Evolutionary conservation across 2,113 vertebrate genomes (phyloP).

Genomic region (Dasyprocta punctata): DNA sequence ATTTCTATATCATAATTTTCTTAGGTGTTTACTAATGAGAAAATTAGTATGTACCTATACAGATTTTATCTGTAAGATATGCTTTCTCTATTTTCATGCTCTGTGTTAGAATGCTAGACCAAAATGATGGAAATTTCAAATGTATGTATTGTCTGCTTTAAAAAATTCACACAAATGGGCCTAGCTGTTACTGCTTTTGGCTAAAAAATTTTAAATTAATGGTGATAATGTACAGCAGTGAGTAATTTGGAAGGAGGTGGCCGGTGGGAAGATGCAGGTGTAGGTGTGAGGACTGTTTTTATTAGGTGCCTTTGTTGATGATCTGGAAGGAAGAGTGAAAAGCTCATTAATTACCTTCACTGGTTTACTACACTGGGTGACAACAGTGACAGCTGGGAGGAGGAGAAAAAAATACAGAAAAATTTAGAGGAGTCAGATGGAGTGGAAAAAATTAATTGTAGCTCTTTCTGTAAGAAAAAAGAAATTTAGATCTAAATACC

Average conservation of each 20-base stretch:
- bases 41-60: not conserved
- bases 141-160: not conserved
- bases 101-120: not conserved
- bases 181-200: constrained; percentile 48
- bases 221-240: not conserved
- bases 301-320: constrained; percentile 73
- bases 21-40: not conserved
- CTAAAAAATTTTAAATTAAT: constrained; percentile 56
- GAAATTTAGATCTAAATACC: not conserved
- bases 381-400: constrained; percentile 4
- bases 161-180: not conserved
- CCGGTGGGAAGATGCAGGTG: not conserved
- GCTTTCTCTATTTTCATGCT: constrained; percentile 26
- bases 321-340: constrained; percentile 69
- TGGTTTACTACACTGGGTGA: constrained; percentile 68
- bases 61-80: not conserved
- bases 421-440: constrained; percentile 1
- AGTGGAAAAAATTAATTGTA: constrained; percentile 2
- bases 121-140: constrained; percentile 33
- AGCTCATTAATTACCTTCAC: constrained; percentile 72
- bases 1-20: not conserved
- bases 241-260: not conserved
- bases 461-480: not conserved
- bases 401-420: not conserved
- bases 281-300: constrained; percentile 58